Evolutionary conservation across 2,113 vertebrate genomes (phyloP).

Genomic region (Anolis carolinensis): DNA sequence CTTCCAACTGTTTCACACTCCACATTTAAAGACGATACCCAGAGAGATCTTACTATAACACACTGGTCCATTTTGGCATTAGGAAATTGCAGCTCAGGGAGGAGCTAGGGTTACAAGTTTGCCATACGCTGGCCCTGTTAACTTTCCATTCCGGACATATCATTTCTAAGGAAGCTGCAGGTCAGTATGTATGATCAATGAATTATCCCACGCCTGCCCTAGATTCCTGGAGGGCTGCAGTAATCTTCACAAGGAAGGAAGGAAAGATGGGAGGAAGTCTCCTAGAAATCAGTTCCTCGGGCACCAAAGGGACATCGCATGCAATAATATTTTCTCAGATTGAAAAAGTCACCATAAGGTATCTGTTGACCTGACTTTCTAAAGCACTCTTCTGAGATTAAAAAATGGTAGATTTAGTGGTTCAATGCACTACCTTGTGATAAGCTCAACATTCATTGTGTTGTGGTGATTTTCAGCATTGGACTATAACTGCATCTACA

Average conservation of each 20-base stretch:
- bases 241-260: neutral
- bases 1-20: constrained; percentile 69
- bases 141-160: constrained; percentile 62
- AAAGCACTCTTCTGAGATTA: neutral
- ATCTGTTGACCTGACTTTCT: neutral
- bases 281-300: neutral
- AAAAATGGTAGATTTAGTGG: neutral
- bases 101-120: constrained; percentile 65
- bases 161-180: constrained; percentile 34
- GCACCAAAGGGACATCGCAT: constrained; percentile 5
- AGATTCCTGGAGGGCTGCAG: neutral
- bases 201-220: neutral
- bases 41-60: constrained; percentile 57
- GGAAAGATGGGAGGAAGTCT: neutral
- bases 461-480: neutral
- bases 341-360: neutral
- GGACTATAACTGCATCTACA: no score
- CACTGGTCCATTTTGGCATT: constrained; percentile 38
- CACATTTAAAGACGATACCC: constrained; percentile 65
- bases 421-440: neutral
- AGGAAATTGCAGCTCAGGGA: constrained; percentile 57
- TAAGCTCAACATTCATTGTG: neutral
- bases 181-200: constrained; percentile 38
- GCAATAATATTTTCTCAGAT: neutral
- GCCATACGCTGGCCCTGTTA: constrained; percentile 51